These are phyloP conservation scores for Listronotus oregonensis DNA, from an alignment of 1,140 invertebrate species.

Conservation along the genomic window DNA sequence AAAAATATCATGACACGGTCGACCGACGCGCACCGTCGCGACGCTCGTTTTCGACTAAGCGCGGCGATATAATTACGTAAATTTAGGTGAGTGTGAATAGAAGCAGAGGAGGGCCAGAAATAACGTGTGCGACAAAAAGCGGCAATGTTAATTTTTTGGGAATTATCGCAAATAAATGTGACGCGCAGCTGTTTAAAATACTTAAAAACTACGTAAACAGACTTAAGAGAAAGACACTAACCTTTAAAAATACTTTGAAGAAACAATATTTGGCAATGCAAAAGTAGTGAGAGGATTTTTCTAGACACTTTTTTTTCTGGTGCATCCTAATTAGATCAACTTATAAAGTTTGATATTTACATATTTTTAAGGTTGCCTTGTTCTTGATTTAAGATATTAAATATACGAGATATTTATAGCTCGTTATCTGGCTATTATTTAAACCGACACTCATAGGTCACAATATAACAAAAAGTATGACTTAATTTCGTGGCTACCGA, in stretches of 20 bases:
- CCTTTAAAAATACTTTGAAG: constrained; percentile 25
- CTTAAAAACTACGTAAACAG: constrained; percentile 8
- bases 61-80: constrained; percentile 35
- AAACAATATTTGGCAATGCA: constrained; percentile 12
- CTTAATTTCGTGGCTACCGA: background rate
- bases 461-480: background rate
- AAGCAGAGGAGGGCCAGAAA: constrained; percentile 29
- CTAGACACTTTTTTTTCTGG: constrained; percentile 4
- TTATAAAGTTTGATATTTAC: no score
- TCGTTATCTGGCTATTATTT: background rate
- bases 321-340: background rate
- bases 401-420: background rate
- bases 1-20: constrained; percentile 34
- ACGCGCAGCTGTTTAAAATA: constrained; percentile 24
- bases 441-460: no score
- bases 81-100: constrained; percentile 34
- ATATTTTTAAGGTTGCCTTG: background rate
- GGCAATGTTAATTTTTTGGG: constrained; percentile 26
- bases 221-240: constrained; percentile 8
- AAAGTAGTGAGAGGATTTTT: constrained; percentile 6
- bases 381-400: background rate
- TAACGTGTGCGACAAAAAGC: constrained; percentile 31
- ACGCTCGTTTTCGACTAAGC: constrained; percentile 34
- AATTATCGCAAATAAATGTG: constrained; percentile 29
- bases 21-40: constrained; percentile 29